A percentile compares a stretch with the other conserved stretches of the same genome.
Evolutionary conservation across 2,113 vertebrate species (phyloP).

Genomic region (Pogonocichla stellata): DNA sequence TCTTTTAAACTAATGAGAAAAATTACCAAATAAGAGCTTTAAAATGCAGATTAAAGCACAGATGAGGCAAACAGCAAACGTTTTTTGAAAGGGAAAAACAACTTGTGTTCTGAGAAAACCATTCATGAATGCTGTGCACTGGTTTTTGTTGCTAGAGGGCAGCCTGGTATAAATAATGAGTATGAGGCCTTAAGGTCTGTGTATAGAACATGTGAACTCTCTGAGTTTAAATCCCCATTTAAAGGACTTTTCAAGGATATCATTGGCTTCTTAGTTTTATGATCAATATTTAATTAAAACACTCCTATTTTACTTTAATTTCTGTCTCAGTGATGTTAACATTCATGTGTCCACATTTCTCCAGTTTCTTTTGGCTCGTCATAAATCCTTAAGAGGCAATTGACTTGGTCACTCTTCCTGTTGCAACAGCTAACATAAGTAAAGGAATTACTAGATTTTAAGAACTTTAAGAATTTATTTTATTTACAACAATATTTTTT

Average conservation of each 20-base stretch:
- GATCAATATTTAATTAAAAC: neutral
- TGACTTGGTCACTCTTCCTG: neutral
- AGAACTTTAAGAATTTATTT: neutral
- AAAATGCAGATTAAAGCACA: neutral
- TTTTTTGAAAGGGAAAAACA: neutral
- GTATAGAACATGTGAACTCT: neutral
- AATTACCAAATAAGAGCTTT: neutral
- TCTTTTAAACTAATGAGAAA: neutral
- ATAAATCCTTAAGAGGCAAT: neutral
- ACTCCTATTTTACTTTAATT: neutral
- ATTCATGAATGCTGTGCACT: neutral
- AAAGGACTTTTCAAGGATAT: neutral
- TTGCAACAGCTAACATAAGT: neutral
- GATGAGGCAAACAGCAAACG: neutral
- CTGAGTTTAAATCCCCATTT: neutral
- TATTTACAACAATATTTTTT: neutral
- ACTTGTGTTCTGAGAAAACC: neutral
- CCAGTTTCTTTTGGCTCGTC: neutral
- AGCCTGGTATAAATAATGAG: conserved; percentile 30
- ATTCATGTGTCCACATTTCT: neutral
- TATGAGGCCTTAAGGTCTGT: neutral
- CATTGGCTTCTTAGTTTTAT: neutral
- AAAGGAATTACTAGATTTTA: neutral
- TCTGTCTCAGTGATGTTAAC: neutral
- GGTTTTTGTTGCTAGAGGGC: conserved; percentile 50